These are phyloP conservation scores for Neotoxoptera formosana DNA, from an alignment of 1,140 invertebrate genomes.

Conservation along the genomic window DNA sequence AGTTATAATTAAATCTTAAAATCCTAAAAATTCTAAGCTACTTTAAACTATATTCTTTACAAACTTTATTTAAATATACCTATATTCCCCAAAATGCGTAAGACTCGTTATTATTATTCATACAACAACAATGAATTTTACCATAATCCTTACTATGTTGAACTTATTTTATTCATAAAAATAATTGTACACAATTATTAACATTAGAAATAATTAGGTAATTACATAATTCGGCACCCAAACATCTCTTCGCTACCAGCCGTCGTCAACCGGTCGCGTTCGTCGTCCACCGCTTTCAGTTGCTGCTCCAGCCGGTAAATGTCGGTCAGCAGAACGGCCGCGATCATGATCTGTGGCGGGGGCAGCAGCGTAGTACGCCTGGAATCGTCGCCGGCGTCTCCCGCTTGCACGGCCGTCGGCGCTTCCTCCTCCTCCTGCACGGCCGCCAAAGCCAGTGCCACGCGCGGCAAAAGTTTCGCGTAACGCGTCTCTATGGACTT, in stretches of 20 bases:
- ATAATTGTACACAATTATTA: not conserved
- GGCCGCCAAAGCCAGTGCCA: not conserved
- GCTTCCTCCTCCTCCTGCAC: not conserved
- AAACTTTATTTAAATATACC: too few species aligned
- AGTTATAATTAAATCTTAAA: too few species aligned
- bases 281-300: not conserved
- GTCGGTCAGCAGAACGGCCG: not conserved
- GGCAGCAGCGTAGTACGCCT: not conserved
- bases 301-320: not conserved
- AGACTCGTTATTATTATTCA: too few species aligned
- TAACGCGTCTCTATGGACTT: conserved; percentile 8
- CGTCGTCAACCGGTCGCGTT: not conserved
- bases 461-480: not conserved
- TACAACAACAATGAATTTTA: too few species aligned
- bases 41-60: too few species aligned
- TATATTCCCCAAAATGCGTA: too few species aligned
- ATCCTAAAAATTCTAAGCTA: too few species aligned
- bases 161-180: not conserved
- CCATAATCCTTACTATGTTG: too few species aligned
- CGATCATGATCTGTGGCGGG: not conserved
- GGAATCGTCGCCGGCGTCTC: not conserved
- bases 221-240: not conserved
- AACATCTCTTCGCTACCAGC: not conserved
- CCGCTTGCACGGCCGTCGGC: not conserved
- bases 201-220: too few species aligned